phyloP scores from a whole-genome alignment of 2,888 invertebrate species.

The Coecobrya sp. region DNA sequence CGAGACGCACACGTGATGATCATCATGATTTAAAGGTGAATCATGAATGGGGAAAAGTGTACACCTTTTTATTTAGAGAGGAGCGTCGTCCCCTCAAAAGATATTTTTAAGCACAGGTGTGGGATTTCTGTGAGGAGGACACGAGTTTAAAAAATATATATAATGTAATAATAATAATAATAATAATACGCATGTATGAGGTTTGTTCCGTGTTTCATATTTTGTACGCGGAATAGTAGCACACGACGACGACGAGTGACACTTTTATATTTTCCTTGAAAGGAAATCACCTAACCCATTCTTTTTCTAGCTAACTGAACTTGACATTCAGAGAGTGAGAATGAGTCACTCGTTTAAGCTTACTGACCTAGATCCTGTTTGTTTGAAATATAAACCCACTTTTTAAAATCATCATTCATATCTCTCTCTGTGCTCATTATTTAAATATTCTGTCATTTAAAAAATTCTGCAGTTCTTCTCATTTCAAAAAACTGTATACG shows the following conservation, averaged over 20 bases:
- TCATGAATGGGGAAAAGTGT: not conserved
- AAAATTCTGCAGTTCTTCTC: no score
- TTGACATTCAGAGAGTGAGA: no score
- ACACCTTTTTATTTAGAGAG: not conserved
- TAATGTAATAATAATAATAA: not conserved
- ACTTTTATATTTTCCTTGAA: not conserved
- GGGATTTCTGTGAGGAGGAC: not conserved
- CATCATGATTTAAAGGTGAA: not conserved
- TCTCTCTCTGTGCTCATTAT: not conserved
- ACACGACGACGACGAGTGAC: not conserved
- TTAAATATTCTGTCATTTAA: not conserved
- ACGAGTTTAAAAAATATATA: not conserved
- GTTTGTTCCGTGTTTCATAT: not conserved
- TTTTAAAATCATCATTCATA: no score
- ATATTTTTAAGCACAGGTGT: not conserved
- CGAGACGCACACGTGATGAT: not conserved
- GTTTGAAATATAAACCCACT: slow-evolving; percentile 19
- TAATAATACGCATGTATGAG: not conserved
- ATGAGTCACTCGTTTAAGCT: not conserved
- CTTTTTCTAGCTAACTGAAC: not conserved
- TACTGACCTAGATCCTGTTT: slow-evolving; percentile 42
- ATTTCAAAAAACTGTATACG: no score
- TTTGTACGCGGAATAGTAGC: not conserved
- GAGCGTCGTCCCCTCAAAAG: not conserved
- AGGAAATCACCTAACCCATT: not conserved